Evolutionary conservation across 37 sponge, comb jelly and placozoan species (phyloP).

Genomic region (Petrosia ficiformis): DNA sequence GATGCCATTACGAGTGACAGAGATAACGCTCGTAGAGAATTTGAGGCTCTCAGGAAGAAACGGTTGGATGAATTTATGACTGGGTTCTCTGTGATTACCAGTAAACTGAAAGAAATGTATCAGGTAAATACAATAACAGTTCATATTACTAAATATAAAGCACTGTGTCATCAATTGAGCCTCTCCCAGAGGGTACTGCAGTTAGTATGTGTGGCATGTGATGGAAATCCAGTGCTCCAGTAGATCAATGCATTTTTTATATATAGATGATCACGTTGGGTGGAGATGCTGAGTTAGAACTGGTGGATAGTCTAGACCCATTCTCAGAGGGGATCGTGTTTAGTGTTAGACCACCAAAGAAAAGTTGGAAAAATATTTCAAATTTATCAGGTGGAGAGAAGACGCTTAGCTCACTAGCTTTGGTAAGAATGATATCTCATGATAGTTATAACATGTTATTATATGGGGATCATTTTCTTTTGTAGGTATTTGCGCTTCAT

Average conservation of each 20-base stretch:
- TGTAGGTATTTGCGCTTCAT: conserved; percentile 96
- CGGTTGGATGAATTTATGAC: conserved; percentile 94
- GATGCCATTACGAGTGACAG: conserved; percentile 77
- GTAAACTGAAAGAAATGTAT: conserved; percentile 99
- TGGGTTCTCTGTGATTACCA: conserved; percentile 91
- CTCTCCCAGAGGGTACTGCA: not conserved
- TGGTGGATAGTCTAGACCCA: conserved; percentile 97
- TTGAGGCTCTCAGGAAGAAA: conserved; percentile 83
- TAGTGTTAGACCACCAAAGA: conserved; percentile 97
- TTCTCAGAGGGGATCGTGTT: conserved; percentile 99
- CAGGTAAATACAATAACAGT: conserved; percentile 59
- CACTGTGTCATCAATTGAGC: not conserved
- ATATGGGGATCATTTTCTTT: not conserved
- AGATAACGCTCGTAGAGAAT: conserved; percentile 71
- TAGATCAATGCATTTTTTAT: not conserved
- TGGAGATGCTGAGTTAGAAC: conserved; percentile 98
- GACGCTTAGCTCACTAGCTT: conserved; percentile 98
- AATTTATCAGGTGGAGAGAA: conserved; percentile 99
- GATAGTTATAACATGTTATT: not conserved
- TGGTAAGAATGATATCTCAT: conserved; percentile 51
- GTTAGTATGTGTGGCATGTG: too few relatives aligned
- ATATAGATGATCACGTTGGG: conserved; percentile 97
- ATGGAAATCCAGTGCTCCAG: too few relatives aligned
- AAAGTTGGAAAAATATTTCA: conserved; percentile 99
- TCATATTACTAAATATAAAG: not conserved